These are phyloP conservation scores for Notarius quadriscutis DNA, from an alignment of 2,113 vertebrate genomes.

Conservation along the genomic window DNA sequence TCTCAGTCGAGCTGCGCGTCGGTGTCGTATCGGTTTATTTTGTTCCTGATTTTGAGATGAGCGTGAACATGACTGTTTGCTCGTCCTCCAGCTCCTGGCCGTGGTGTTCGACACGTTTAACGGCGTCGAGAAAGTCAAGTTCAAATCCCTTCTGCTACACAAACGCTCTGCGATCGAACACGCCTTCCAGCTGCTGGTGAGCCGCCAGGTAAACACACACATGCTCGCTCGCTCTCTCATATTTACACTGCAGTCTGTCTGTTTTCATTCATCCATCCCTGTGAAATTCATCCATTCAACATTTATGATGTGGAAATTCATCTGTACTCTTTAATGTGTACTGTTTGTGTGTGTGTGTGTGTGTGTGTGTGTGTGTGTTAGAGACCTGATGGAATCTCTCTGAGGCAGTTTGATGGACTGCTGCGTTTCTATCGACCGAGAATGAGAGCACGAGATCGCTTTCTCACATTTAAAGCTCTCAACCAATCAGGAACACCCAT, in stretches of 20 bases:
- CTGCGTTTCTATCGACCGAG: constrained; percentile 92
- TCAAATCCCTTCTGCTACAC: constrained; percentile 93
- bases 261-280: neutral
- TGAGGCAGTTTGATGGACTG: constrained; percentile 93
- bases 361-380: constrained; percentile 59
- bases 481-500: constrained; percentile 80
- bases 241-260: too few relatives aligned
- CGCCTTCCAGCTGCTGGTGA: constrained; percentile 84
- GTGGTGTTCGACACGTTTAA: constrained; percentile 98
- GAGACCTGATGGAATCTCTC: constrained; percentile 85
- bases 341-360: neutral
- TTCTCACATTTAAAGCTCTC: constrained; percentile 92
- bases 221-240: neutral
- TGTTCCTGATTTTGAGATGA: too few relatives aligned
- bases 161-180: constrained; percentile 91
- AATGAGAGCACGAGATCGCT: constrained; percentile 87
- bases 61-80: neutral
- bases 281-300: neutral
- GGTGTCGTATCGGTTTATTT: too few relatives aligned
- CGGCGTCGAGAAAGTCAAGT: constrained; percentile 96
- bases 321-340: neutral
- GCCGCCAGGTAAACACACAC: constrained; percentile 77
- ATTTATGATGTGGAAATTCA: neutral
- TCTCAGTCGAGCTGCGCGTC: too few relatives aligned
- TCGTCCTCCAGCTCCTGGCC: constrained; percentile 79